phyloP scores from a whole-genome alignment of 92 coral and sea anemone genomes.

The Bergia sp. region DNA sequence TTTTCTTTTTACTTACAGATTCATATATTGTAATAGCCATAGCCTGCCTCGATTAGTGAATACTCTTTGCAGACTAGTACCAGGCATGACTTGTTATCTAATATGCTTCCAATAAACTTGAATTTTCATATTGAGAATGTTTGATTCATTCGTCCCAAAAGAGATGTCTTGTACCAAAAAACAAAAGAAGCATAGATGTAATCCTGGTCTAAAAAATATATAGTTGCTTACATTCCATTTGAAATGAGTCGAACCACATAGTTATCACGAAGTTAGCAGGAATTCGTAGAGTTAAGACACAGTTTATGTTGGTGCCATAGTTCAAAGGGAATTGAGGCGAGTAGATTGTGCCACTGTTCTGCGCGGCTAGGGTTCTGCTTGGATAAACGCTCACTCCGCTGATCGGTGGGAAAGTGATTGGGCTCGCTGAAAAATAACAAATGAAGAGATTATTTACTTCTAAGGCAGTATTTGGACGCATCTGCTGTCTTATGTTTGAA shows the following conservation, averaged over 20 bases:
- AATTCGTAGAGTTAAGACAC: not conserved
- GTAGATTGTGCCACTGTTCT: not conserved
- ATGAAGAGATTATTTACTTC: no score
- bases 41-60: no score
- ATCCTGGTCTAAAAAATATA: not conserved
- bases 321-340: slow-evolving; percentile 35
- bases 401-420: not conserved
- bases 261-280: slow-evolving; percentile 29
- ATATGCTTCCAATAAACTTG: no score
- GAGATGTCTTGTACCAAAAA: not conserved
- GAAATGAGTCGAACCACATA: slow-evolving; percentile 27
- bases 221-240: slow-evolving; percentile 26
- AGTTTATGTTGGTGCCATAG: slow-evolving; percentile 24
- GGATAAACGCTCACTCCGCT: slow-evolving; percentile 12
- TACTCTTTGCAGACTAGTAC: no score
- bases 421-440: slow-evolving; percentile 8
- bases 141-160: not conserved
- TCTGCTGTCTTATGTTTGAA: not conserved
- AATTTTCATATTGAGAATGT: no score
- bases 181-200: not conserved
- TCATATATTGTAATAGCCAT: no score
- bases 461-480: not conserved
- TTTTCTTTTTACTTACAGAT: no score
- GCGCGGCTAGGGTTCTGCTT: slow-evolving; percentile 1
- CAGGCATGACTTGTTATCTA: no score